Evolutionary conservation across 2,888 invertebrate species (phyloP).

Genomic region (Lymantria monacha): DNA sequence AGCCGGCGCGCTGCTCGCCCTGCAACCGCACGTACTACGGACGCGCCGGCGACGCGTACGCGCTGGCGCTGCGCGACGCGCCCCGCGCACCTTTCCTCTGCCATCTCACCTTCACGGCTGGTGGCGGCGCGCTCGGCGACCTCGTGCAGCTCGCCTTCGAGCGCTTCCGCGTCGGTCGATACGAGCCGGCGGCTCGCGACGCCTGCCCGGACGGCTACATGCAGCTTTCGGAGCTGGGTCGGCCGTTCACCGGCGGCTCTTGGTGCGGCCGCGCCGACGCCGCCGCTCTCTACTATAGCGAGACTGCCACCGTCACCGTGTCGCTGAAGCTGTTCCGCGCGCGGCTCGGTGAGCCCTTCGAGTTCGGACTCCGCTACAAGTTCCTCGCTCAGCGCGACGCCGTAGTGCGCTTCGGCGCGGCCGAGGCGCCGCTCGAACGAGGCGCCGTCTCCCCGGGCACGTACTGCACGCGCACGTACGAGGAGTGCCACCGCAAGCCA

Average conservation of each 20-base stretch:
- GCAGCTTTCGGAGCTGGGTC: conserved; percentile 92
- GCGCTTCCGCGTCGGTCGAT: conserved; percentile 92
- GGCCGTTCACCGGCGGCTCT: conserved; percentile 93
- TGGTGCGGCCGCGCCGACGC: conserved; percentile 94
- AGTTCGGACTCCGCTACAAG: conserved; percentile 90
- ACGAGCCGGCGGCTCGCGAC: conserved; percentile 86
- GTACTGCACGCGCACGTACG: conserved; percentile 91
- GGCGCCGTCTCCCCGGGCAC: conserved; percentile 93
- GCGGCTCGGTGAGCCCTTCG: conserved; percentile 88
- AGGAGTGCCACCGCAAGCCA: conserved; percentile 92
- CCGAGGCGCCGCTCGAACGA: conserved; percentile 89
- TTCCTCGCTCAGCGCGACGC: conserved; percentile 91
- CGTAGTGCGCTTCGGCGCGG: conserved; percentile 88
- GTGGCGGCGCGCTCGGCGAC: conserved; percentile 93
- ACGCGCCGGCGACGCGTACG: conserved; percentile 91
- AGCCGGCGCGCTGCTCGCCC: conserved; percentile 82
- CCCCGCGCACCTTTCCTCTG: conserved; percentile 93
- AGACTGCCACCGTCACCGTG: conserved; percentile 93
- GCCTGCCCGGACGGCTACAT: conserved; percentile 95
- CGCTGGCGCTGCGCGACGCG: conserved; percentile 88
- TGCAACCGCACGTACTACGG: conserved; percentile 97
- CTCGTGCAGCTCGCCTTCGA: conserved; percentile 95
- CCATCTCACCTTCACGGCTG: conserved; percentile 95
- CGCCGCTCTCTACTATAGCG: conserved; percentile 93
- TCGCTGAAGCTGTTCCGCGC: conserved; percentile 90